phyloP scores from a whole-genome alignment of 2,888 invertebrate species.

The Iphiclides podalirius region DNA sequence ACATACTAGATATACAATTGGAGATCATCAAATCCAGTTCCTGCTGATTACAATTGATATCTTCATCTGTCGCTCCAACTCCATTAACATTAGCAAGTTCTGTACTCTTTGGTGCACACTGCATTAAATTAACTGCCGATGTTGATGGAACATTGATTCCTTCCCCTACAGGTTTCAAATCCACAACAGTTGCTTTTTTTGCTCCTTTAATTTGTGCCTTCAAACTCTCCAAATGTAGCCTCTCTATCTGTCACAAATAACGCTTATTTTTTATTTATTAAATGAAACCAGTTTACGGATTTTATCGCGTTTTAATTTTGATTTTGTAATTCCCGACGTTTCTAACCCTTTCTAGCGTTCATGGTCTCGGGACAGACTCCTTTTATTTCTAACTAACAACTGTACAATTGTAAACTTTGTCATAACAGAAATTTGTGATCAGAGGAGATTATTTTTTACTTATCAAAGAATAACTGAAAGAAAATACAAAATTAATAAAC shows the following conservation, averaged over 20 bases:
- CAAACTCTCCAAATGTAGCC: conserved; percentile 55
- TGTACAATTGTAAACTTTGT: too few relatives aligned
- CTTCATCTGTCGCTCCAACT: conserved; percentile 31
- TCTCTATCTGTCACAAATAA: conserved; percentile 62
- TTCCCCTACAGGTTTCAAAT: conserved; percentile 1
- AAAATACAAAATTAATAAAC: too few relatives aligned
- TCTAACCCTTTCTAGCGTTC: too few relatives aligned
- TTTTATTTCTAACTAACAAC: too few relatives aligned
- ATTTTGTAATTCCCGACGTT: too few relatives aligned
- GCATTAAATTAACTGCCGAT: conserved; percentile 35
- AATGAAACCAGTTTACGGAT: too few relatives aligned
- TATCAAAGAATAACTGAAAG: too few relatives aligned
- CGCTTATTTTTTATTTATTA: too few relatives aligned
- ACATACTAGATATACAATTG: conserved; percentile 45
- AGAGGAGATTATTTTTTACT: too few relatives aligned
- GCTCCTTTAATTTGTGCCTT: conserved; percentile 32
- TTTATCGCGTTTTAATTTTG: too few relatives aligned
- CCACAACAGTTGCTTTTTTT: conserved; percentile 4
- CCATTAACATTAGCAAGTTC: conserved; percentile 13
- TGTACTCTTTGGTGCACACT: conserved; percentile 15
- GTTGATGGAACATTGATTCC: conserved; percentile 14
- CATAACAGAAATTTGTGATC: too few relatives aligned
- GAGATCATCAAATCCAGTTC: conserved; percentile 46
- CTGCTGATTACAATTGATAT: conserved; percentile 43
- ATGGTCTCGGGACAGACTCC: too few relatives aligned